Percentiles rank a stretch among this genome's conserved stretches.
phyloP scores from a whole-genome alignment of 2,888 invertebrate species.

The Caenorhabditis sp. region DNA sequence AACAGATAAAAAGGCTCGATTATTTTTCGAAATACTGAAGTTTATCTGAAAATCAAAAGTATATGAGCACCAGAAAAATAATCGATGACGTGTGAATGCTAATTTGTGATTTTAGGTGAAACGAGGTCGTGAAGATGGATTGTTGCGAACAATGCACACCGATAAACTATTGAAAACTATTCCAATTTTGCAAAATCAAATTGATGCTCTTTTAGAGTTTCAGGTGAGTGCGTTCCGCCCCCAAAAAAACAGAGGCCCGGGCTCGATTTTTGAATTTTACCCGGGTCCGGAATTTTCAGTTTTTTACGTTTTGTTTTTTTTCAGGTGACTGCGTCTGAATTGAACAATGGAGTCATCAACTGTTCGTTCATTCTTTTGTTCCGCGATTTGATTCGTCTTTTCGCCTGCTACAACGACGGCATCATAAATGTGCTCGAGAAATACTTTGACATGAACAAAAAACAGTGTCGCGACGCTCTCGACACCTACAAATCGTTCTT shows the following conservation, averaged over 20 bases:
- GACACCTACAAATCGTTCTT: constrained; percentile 84
- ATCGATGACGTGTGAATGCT: too few relatives aligned
- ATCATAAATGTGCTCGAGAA: constrained; percentile 78
- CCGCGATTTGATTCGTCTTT: constrained; percentile 96
- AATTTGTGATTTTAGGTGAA: constrained; percentile 74
- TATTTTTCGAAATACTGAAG: too few relatives aligned
- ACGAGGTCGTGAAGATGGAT: constrained; percentile 97
- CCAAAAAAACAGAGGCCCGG: too few relatives aligned
- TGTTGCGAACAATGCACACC: constrained; percentile 93
- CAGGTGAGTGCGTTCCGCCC: constrained; percentile 78
- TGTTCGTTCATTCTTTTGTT: constrained; percentile 98
- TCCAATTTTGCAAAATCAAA: constrained; percentile 91
- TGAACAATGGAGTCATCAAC: constrained; percentile 97
- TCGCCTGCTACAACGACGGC: constrained; percentile 98
- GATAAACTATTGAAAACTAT: constrained; percentile 95
- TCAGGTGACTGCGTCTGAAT: constrained; percentile 81
- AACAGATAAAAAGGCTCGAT: too few relatives aligned
- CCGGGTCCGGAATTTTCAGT: neutral
- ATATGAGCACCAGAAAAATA: too few relatives aligned
- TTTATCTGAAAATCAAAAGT: constrained; percentile 2
- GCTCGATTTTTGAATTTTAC: too few relatives aligned
- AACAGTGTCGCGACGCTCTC: constrained; percentile 94
- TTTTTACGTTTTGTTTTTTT: too few relatives aligned
- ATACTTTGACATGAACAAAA: constrained; percentile 99
- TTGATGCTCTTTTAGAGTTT: constrained; percentile 94